Conservation (phyloP, 2,888 invertebrate species). For the Eretmocerus hayati region DNA sequence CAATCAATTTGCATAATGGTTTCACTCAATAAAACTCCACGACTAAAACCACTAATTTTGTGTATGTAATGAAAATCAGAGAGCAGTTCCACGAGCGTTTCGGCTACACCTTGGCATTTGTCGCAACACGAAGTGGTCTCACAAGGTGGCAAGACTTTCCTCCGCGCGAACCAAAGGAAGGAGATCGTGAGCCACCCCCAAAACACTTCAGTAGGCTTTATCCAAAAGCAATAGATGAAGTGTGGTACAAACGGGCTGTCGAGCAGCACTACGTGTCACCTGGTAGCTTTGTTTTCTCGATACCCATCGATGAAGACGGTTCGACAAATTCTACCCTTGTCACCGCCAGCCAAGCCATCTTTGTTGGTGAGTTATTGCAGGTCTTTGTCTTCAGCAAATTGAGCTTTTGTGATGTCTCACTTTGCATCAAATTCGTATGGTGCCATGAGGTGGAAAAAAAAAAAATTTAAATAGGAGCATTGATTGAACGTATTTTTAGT, state of each 20-base stretch:
- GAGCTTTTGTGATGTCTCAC: no score
- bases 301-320: constrained; percentile 61
- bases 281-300: constrained; percentile 75
- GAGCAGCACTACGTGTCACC: constrained; percentile 75
- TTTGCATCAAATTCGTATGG: no score
- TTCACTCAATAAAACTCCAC: no score
- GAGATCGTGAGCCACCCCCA: constrained; percentile 35
- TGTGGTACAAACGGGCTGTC: constrained; percentile 83
- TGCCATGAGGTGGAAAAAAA: no score
- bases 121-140: constrained; percentile 85
- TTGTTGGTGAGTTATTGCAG: constrained; percentile 45
- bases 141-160: constrained; percentile 80
- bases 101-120: constrained; percentile 77
- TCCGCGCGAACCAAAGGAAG: constrained; percentile 49
- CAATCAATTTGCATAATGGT: no score
- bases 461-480: no score
- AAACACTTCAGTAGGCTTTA: constrained; percentile 66
- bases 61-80: no score
- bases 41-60: no score
- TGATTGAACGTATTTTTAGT: no score
- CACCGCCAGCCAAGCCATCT: constrained; percentile 82
- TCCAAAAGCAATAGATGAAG: constrained; percentile 75
- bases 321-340: constrained; percentile 59
- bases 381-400: no score
- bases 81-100: constrained; percentile 76